Evolutionary conservation across 2,888 invertebrate species (phyloP), one percentile per base, ranked within the genome.

Genomic region (Trichopoda pennipes): DNA sequence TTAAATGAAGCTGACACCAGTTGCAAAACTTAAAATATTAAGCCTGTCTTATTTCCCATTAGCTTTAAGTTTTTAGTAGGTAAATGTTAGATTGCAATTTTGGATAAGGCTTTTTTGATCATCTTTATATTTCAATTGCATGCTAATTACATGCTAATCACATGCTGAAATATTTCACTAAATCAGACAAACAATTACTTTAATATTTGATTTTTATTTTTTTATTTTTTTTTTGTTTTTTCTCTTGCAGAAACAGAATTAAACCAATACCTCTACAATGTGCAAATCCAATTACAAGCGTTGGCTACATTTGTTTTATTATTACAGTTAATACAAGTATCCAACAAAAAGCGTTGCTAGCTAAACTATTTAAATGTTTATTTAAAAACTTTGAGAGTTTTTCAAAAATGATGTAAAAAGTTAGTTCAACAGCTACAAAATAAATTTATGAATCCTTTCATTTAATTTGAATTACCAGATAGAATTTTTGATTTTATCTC

Each of bases 351-450:
- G 21, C 55, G 47, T 55, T 61, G 28, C 28, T 42, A 61, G 28
- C 17, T 28, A 49, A 68, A 60, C 68, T 68, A 75, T 68, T 75
- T 68, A 68, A 76, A 70, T 70, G 64, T 77, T 77, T 77, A 76
- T 64, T 12, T 19, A 56, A 49, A 70, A 70, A 77, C 63, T 64
- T 64, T 32, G 44, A 42, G 32, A 60, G 63, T 70, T 56, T 64
- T 14, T 55, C 19, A n/a, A 42, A n/a, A 75, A 51, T 56, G 70
- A 19, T 69, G 58, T n/a, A 69, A 17, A 68, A 68, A 42, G 42
- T 61, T 35, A 9, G 21, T 53, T 61, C 19, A 61, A 19, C 61
- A 28, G 53, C 35, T 35, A 53, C 10, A 17, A 61, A 69, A 44
- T 55, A 56, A 56, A 49, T 55, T 63, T 49, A 9, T 66, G 60